These are phyloP conservation scores for Alloscopus bannaensis DNA, from an alignment of 2,888 invertebrate species.

Conservation along the genomic window DNA sequence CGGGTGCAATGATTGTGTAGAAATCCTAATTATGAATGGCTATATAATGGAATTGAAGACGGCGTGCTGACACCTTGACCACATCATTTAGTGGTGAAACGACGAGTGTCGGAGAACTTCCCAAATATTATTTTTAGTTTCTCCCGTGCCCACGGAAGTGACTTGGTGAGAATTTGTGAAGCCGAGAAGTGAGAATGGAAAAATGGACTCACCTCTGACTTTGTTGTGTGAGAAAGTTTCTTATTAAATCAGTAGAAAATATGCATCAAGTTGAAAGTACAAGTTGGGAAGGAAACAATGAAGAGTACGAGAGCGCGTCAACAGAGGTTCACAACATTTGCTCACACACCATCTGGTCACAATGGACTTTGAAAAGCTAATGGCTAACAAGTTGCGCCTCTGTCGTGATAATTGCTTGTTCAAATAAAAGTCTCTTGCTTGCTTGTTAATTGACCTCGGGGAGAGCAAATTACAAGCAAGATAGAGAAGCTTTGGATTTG, in stretches of 20 bases:
- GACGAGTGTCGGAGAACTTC: not conserved
- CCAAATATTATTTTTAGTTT: not conserved
- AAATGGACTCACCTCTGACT: not conserved
- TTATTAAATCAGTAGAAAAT: conserved; percentile 15
- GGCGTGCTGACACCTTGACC: conserved; percentile 32
- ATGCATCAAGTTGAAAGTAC: conserved; percentile 18
- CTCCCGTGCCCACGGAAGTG: too few species aligned
- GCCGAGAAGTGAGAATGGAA: not conserved
- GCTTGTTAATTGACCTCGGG: conserved; percentile 57
- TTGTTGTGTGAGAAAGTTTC: not conserved
- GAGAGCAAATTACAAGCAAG: conserved; percentile 30
- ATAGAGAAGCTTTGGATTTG: too few species aligned
- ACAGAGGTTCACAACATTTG: too few species aligned
- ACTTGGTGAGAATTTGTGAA: not conserved
- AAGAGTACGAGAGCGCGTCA: conserved; percentile 20
- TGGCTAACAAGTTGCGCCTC: conserved; percentile 52
- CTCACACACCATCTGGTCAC: too few species aligned
- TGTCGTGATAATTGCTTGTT: conserved; percentile 50
- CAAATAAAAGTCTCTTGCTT: conserved; percentile 58
- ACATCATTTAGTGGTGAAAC: conserved; percentile 36
- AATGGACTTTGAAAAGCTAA: conserved; percentile 50
- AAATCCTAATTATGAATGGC: too few species aligned
- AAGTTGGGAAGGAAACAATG: not conserved
- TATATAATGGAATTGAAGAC: conserved; percentile 3
- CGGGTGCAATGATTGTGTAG: too few species aligned